phyloP scores from a whole-genome alignment of 2,113 vertebrate genomes.

The Phalacrocorax aristotelis region DNA sequence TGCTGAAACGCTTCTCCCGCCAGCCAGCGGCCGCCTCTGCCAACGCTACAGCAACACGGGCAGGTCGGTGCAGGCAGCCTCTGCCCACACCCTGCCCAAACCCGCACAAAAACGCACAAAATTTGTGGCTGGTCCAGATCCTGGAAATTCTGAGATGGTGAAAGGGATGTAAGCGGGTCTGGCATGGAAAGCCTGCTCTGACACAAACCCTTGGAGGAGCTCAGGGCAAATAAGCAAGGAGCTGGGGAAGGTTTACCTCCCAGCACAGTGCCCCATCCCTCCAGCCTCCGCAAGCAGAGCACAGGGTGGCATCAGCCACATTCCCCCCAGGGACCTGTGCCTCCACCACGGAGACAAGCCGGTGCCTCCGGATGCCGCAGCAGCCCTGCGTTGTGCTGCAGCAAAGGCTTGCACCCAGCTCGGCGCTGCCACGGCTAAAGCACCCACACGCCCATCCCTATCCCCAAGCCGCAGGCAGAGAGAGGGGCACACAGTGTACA shows the following conservation, averaged over 20 bases:
- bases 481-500: accelerated
- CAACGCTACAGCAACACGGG: accelerated
- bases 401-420: not conserved
- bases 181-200: accelerated
- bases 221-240: accelerated
- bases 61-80: not conserved
- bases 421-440: accelerated
- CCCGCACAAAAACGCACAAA: accelerated
- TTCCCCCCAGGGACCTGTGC: accelerated
- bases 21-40: not conserved
- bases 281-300: accelerated
- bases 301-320: accelerated
- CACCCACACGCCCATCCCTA: accelerated
- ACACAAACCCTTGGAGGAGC: not conserved
- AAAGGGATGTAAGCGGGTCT: accelerated
- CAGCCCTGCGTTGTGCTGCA: accelerated
- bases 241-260: not conserved
- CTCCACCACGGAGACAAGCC: accelerated
- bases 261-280: accelerated
- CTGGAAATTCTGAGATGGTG: accelerated
- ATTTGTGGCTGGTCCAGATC: no score
- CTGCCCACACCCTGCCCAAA: not conserved
- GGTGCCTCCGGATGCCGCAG: accelerated
- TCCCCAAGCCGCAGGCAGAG: accelerated
- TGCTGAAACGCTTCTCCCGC: not conserved